Evolutionary conservation across 2,888 invertebrate genomes (phyloP), one percentile per base, ranked within the genome.

Genomic region (Caradrina clavipalpis): DNA sequence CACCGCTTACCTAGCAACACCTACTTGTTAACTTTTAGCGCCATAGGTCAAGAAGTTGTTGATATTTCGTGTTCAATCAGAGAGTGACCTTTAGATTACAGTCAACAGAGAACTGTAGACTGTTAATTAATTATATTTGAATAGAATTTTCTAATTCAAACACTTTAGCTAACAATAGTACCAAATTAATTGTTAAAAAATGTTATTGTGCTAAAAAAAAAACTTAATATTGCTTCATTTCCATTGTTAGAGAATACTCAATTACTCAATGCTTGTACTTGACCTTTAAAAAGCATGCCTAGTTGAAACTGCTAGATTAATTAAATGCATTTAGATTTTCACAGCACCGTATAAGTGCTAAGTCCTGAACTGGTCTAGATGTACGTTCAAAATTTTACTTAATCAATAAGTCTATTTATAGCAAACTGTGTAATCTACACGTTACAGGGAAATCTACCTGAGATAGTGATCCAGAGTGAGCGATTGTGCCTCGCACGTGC

Each of bases 401-500:
- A 64, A 64, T 74, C 65, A 69, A 72, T 73, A 74, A 58, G 26
- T 55, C 56, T 72, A 69, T 63, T 53, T 72, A 64, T 66, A 65
- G 57, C 35, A 47, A 15, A 50, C 50, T 31, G 31, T 53, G 22
- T 57, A 61, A 57, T 45, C n/a, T 35, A 65, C 61, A 49, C 51
- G 53, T 72, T 53, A 69, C 57, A 68, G 66, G 59, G 61, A 75
- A 80, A 82, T 72, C 56, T 59, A 45, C 49, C 70, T 51, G 62
- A 63, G 65, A 74, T 71, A 65, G 49, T 58, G 65, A 68, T 73
- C 58, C 53, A 51, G 56, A 73, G 61, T 66, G 73, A 81, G 62
- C 64, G 71, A 77, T 75, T 68, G 74, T 72, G 22, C 47, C 64
- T 62, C 42, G 31, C 55, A 53, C 64, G 81, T 82, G 81, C 80